A percentile compares a stretch with the other conserved stretches of the same genome.
phyloP scores from a whole-genome alignment of 2,888 invertebrate species.

The Hypselothyrea guttata region DNA sequence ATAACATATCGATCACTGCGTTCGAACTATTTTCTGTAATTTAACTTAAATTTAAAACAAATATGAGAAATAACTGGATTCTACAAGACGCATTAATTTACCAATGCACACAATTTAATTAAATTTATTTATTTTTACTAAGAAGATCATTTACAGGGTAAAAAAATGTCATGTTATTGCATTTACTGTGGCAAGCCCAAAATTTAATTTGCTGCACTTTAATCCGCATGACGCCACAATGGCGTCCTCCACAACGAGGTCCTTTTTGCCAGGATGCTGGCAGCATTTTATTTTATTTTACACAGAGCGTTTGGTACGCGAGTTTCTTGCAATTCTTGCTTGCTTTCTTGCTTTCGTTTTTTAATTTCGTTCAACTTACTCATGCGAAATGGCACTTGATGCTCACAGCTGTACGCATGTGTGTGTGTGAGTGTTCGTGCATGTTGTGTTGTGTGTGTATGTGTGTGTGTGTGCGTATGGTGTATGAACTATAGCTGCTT shows the following conservation, averaged over 20 bases:
- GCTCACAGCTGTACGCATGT: conserved; percentile 30
- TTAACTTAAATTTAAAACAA: too few species aligned
- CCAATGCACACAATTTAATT: neutral
- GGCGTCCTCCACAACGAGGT: conserved; percentile 14
- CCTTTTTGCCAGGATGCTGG: conserved; percentile 30
- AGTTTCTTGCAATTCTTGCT: conserved; percentile 42
- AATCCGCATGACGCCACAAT: conserved; percentile 39
- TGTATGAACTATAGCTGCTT: conserved; percentile 19
- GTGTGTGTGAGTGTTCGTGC: conserved; percentile 15
- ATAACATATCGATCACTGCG: too few species aligned
- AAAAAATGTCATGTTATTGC: conserved; percentile 13
- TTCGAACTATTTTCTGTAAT: too few species aligned
- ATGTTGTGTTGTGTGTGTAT: conserved; percentile 1
- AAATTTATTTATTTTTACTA: neutral
- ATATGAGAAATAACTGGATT: too few species aligned
- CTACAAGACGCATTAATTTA: too few species aligned
- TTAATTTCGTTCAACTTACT: conserved; percentile 71
- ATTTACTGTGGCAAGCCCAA: conserved; percentile 1
- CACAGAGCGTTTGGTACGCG: conserved; percentile 26
- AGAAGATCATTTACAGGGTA: neutral
- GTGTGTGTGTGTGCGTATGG: conserved; percentile 16
- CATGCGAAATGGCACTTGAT: conserved; percentile 73
- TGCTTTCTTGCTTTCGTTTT: conserved; percentile 27
- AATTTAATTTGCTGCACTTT: conserved; percentile 67
- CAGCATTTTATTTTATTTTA: conserved; percentile 48